Base-by-base conservation (phyloP, 2,888 invertebrate species). In the Epistrophella euchroma region DNA sequence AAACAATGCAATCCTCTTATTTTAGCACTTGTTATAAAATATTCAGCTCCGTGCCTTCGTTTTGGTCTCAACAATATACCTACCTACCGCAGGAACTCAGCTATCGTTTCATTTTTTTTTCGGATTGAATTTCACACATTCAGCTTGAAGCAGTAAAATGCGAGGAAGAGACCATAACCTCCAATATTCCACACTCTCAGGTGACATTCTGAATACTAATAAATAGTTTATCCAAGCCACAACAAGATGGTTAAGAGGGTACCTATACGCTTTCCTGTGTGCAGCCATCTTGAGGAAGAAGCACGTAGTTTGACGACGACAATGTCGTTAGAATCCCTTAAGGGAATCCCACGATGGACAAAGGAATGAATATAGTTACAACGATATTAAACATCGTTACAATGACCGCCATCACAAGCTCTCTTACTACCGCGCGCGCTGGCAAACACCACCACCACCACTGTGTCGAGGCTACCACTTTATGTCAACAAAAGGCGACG, bases 131-230 rank as follows among this genome's bases (percentile, higher is more conserved):
- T 72, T 85, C 84, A 84, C 75, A 70, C 77, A 83, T 60, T 45
- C 22, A 43, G 40, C 64, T 66, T 11, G 62, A 47, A 56, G 82
- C 50, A 71, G 58, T 43, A 74, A 70, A 52, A 25, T 15, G 40
- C 43, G 15, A 40, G 55, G 66, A 45, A 58, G 45, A 43, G 43
- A 68, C 68, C 80, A 80, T 85, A 85, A 76, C 80, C 80, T 84
- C 79, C 79, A 80, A 84, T 84, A 74, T 50, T 58, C 75, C 64
- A 66, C 68, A 60, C 64, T 84, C 71, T 79, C 79, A 85, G 84
- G 84, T 85, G 84, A 80, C 80, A 85, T 75, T 17, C 58, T 85
- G 84, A 71, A 85, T 85, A 85, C 80, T 80, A 85, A 85, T 85
- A 85, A 84, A 80, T 75, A 60, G 80, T 75, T 75, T 74, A 64